Base-by-base conservation (phyloP, 2,888 invertebrate species). In the Apantesis nais region DNA sequence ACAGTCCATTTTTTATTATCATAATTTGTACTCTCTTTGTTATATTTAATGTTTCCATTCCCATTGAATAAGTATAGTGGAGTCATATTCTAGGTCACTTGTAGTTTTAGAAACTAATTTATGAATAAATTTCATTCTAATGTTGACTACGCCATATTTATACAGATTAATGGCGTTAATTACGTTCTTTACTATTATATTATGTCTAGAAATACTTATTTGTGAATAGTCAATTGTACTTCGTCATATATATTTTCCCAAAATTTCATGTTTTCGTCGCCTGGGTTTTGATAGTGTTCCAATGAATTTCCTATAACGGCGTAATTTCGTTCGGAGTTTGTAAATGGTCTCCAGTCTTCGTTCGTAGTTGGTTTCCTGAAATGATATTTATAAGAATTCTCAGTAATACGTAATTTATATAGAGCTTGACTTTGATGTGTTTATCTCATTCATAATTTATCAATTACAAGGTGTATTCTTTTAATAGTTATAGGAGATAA, bases 211-310 rank as follows among this genome's bases (percentile, higher is more conserved):
- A 41, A 34, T 12, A 19, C 31, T 55, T 66, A 66, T 39, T 66
- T 66, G 44, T 63, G 68, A 60, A 74, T 72, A 65, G 69, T 68
- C 70, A 74, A 72, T 68, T 69, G 74, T 61, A 68, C 73, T 80
- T 92, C 90, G 22, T 77, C 83, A 66, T 94, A 95, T 67, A 94
- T 86, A 63, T 86, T 79, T 77, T 94, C 93, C 94, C 94, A 95
- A 68, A 95, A 92, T 48, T 73, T 74, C 72, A 92, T 89, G 74
- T 88, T 89, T 39, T 86, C 78, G 63, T 78, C 83, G 67, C 90
- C 86, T 5, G 87, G 84, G 70, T 90, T 84, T 73, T 76, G 73
- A 48, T 76, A 79, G 78, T 90, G 90, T 80, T 87, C 85, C 0
- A 88, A 77, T 58, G 85, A 78, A 68, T 89, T 85, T 67, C 88